Conservation (phyloP, 2,797 vertebrate species). For the Paramormyrops hopkinsi region DNA sequence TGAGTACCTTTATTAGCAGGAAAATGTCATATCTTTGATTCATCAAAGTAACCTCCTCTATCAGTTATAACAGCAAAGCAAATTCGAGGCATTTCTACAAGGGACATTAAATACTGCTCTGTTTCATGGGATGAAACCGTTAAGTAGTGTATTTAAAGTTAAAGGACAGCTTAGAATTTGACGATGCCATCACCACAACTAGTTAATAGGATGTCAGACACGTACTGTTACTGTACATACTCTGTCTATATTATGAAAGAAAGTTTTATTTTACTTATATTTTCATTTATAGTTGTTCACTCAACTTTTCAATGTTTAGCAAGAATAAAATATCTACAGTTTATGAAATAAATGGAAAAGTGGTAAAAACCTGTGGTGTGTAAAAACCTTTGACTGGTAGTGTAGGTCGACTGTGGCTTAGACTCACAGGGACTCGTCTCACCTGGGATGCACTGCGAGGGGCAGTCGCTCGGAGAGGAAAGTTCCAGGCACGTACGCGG, state of each 20-base stretch:
- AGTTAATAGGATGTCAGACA: not conserved
- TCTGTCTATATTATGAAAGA: not conserved
- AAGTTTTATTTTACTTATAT: not conserved
- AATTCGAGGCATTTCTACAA: not conserved
- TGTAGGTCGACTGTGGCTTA: not conserved
- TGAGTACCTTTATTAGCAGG: not conserved
- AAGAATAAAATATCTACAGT: not conserved
- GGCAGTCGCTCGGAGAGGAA: slow-evolving; percentile 58
- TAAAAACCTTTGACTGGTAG: not conserved
- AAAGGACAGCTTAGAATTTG: not conserved
- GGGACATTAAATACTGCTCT: not conserved
- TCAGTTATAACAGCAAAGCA: not conserved
- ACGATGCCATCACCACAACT: not conserved
- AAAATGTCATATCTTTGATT: not conserved
- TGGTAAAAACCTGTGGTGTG: not conserved
- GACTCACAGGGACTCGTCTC: not conserved
- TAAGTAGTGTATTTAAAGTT: not conserved
- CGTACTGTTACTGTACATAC: not conserved
- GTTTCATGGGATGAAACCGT: not conserved
- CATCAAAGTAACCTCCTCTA: not conserved
- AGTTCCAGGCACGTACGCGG: slow-evolving; percentile 68
- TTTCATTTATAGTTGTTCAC: not conserved
- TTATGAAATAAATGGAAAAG: not conserved
- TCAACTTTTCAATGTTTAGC: not conserved
- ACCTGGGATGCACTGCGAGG: slow-evolving; percentile 63